These are phyloP conservation scores for Drosophila teissieri DNA, from an alignment of 1,140 invertebrate genomes.

Conservation along the genomic window DNA sequence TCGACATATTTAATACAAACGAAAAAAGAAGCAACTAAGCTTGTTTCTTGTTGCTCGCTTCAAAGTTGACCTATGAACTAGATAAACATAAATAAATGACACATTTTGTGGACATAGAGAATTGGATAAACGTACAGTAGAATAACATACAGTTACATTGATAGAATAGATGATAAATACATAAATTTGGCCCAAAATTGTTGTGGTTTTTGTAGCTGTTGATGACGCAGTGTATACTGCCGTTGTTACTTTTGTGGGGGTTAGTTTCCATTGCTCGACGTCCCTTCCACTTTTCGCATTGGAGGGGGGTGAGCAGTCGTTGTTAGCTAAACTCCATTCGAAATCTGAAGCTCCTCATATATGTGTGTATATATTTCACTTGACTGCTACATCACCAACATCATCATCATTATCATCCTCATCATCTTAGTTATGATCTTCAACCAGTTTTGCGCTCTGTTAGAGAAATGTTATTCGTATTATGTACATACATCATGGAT, in stretches of 20 bases:
- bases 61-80: constrained; percentile 59
- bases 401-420: constrained; percentile 18
- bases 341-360: constrained; percentile 26
- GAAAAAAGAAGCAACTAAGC: constrained; percentile 39
- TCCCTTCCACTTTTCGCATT: constrained; percentile 70
- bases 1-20: constrained; percentile 40
- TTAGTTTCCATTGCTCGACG: constrained; percentile 75
- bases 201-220: constrained; percentile 22
- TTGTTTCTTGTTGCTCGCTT: constrained; percentile 12
- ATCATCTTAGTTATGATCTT: constrained; percentile 26
- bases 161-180: constrained; percentile 72
- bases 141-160: constrained; percentile 56
- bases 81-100: constrained; percentile 81
- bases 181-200: constrained; percentile 59
- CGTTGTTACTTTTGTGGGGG: constrained; percentile 28
- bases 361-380: neutral
- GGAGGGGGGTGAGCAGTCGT: constrained; percentile 81
- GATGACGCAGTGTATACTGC: constrained; percentile 32
- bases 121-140: constrained; percentile 70
- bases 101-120: constrained; percentile 81
- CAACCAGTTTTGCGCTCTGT: constrained; percentile 49
- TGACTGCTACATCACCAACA: constrained; percentile 68
- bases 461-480: constrained; percentile 44
- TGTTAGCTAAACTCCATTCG: constrained; percentile 50
- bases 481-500: constrained; percentile 40